Evolutionary conservation across 2,888 invertebrate genomes (phyloP).

Genomic region (Stictocephala bisonia): DNA sequence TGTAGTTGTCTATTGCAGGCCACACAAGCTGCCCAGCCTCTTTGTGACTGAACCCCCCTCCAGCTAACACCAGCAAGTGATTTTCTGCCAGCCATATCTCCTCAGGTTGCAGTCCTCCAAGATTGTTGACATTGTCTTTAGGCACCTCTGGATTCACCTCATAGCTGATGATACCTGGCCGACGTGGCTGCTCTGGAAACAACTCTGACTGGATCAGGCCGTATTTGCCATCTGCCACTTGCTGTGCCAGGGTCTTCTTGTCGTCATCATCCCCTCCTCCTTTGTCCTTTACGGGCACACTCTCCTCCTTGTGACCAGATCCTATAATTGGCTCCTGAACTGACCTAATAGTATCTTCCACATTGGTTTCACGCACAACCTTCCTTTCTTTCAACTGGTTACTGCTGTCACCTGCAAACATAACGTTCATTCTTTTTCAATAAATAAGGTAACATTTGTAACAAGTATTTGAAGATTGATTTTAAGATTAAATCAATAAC

Average conservation of each 20-base stretch:
- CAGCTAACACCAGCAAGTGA: conserved; percentile 84
- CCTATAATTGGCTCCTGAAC: conserved; percentile 16
- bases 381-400: conserved; percentile 16
- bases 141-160: conserved; percentile 83
- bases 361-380: conserved; percentile 20
- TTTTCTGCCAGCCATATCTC: conserved; percentile 94
- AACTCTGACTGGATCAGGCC: conserved; percentile 88
- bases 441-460: no score
- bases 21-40: conserved; percentile 65
- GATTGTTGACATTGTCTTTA: conserved; percentile 80
- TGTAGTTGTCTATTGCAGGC: conserved; percentile 87
- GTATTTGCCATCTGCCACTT: conserved; percentile 91
- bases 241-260: conserved; percentile 87
- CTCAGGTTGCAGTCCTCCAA: conserved; percentile 84
- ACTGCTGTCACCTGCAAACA: conserved; percentile 19
- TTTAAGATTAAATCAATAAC: no score
- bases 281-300: conserved; percentile 58
- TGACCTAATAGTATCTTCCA: conserved; percentile 25
- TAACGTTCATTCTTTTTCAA: no score
- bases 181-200: conserved; percentile 75
- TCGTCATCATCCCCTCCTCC: conserved; percentile 72
- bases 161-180: conserved; percentile 87
- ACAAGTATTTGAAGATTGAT: no score
- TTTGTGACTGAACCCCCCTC: conserved; percentile 72
- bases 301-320: conserved; percentile 56